Percentiles rank a stretch among this genome's conserved stretches.
Evolutionary conservation across 1,140 invertebrate genomes (phyloP).

Genomic region (Drosophila ogumai): DNA sequence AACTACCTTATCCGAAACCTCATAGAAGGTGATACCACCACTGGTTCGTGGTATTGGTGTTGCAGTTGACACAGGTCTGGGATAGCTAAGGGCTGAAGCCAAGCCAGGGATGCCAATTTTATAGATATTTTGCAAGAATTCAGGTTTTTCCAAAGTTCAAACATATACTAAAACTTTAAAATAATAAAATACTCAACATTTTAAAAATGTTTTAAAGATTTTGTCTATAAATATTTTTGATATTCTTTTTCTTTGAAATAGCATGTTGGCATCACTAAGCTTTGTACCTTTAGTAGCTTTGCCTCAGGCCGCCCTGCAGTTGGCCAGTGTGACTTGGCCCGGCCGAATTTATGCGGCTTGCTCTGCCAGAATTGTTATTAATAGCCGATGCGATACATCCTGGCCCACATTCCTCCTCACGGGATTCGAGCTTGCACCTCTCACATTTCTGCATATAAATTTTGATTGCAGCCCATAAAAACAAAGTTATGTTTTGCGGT

Average conservation of each 20-base stretch:
- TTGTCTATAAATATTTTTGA: neutral
- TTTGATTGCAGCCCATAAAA: constrained; percentile 56
- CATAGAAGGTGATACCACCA: neutral
- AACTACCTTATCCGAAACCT: neutral
- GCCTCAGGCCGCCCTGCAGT: constrained; percentile 3
- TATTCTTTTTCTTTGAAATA: neutral
- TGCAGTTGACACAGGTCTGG: constrained; percentile 34
- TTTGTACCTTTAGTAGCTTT: constrained; percentile 9
- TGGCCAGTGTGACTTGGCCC: constrained; percentile 9
- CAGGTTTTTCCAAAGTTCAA: too few species aligned
- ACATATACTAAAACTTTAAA: too few species aligned
- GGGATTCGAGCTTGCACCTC: constrained; percentile 3
- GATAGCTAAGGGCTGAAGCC: neutral
- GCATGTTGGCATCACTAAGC: neutral
- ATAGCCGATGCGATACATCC: constrained; percentile 56
- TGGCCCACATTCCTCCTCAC: constrained; percentile 9
- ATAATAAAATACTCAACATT: too few species aligned
- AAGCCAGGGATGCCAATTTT: neutral
- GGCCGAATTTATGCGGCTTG: constrained; percentile 32
- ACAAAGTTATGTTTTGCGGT: constrained; percentile 45
- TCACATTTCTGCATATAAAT: constrained; percentile 50
- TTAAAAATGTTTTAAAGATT: too few species aligned
- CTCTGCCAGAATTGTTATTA: constrained; percentile 59
- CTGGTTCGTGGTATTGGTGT: constrained; percentile 2
- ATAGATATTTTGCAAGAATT: too few species aligned